Base-by-base conservation (phyloP, 2,113 vertebrate species). In the Prinia subflava region DNA sequence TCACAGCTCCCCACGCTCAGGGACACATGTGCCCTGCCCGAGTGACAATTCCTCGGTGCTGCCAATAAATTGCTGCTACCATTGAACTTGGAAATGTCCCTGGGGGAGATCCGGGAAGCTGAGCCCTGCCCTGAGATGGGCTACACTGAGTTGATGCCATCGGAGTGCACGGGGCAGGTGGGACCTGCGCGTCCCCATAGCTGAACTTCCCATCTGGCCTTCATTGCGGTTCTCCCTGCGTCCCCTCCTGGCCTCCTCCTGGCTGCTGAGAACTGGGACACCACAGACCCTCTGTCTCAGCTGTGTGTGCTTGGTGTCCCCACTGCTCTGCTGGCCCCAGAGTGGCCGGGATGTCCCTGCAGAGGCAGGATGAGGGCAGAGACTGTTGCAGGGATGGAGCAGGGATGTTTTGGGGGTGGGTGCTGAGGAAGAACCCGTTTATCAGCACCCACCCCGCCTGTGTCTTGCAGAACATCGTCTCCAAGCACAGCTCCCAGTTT, bases 401-500 rank as follows among this genome's bases (percentile, higher is more conserved):
- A 22, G 42, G 53, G 64, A 4, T 52, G 39, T 6, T 18, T 78
- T 57, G 33, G 35, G 24, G 57, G 16, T 5, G 15, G 7, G 10
- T 31, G 22, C 60, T 65, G 30, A 68, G 0, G 7, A 57, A 24
- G 20, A 11, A 0, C 2, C 33, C 0, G 1, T 22, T 62, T 9
- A 2, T 24, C 42, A 49, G 63, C 7, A 15, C 37, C 8, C 8
- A 18, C 20, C 67, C 33, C 53, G 22, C 83, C 55, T 14, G 1
- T 88, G 42, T 81, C 65, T 88, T 89, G 76, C 95, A 99, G 99
- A 98, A 98, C 79, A 98, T 98, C 3, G 99, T 99, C 84, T 98
- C 99, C 90, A 99, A 99, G 96, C 98, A 99, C 19, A 98, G 98
- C 83, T 94, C 98, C 15, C 99, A 99, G 98, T 99, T 99, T 94